Evolutionary conservation across 2,113 vertebrate species (phyloP).

Genomic region (Lipophrys pholis): DNA sequence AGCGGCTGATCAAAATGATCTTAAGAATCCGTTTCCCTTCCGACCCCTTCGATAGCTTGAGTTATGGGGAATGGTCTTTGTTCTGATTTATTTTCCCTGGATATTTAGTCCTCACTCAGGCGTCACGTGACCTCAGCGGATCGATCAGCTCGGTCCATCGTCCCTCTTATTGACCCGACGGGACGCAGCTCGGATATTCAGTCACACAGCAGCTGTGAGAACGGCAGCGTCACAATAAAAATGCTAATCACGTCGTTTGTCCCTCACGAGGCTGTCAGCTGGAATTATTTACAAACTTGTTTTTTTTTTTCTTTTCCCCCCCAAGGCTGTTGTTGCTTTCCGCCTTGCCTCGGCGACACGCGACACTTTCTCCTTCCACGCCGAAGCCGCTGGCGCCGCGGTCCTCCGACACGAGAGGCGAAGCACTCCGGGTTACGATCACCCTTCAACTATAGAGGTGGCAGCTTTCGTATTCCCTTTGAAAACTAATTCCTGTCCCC

Average conservation of each 20-base stretch:
- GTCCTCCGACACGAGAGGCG: slow-evolving; percentile 23
- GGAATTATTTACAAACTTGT: slow-evolving; percentile 33
- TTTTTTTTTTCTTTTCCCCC: not conserved
- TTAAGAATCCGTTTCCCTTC: too few relatives aligned
- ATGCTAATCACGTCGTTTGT: slow-evolving; percentile 4
- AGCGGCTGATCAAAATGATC: too few relatives aligned
- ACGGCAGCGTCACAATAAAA: slow-evolving; percentile 9
- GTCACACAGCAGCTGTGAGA: not conserved
- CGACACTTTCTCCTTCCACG: slow-evolving; percentile 15
- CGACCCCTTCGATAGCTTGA: too few relatives aligned
- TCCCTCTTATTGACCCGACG: not conserved
- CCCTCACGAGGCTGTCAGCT: slow-evolving; percentile 28
- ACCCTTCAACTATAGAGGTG: slow-evolving; percentile 56
- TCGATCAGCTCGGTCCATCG: slow-evolving; percentile 1
- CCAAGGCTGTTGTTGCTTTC: slow-evolving; percentile 28
- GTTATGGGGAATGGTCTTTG: too few relatives aligned
- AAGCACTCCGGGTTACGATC: slow-evolving; percentile 46
- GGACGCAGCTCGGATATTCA: not conserved
- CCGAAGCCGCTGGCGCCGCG: slow-evolving; percentile 16
- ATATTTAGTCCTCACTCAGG: not conserved
- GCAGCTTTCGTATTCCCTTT: slow-evolving; percentile 56
- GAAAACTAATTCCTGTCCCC: slow-evolving; percentile 57
- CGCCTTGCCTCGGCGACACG: slow-evolving; percentile 25
- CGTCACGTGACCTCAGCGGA: slow-evolving; percentile 3
- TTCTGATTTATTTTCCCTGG: not conserved